phyloP scores from a whole-genome alignment of 2,888 invertebrate genomes.

The Latrodectus elegans region DNA sequence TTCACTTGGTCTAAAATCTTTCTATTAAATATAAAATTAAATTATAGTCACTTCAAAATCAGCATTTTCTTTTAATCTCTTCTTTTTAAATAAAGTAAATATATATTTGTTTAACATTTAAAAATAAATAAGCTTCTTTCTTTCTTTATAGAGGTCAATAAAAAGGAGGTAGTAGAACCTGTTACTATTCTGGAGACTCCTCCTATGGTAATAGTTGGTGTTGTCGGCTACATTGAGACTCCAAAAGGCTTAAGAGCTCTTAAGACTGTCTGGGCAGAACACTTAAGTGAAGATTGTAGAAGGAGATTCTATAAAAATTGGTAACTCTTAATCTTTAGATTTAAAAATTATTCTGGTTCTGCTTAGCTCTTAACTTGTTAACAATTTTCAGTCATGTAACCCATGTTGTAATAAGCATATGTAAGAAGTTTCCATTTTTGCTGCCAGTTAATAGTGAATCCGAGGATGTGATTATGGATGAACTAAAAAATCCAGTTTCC shows the following conservation, averaged over 20 bases:
- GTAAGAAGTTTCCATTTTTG: too few relatives aligned
- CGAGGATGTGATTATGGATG: too few relatives aligned
- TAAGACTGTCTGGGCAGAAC: slow-evolving; percentile 98
- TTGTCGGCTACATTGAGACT: slow-evolving; percentile 99
- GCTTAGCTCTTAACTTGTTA: background rate
- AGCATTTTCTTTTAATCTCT: too few relatives aligned
- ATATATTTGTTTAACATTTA: too few relatives aligned
- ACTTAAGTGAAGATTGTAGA: slow-evolving; percentile 98
- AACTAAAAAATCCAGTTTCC: too few relatives aligned
- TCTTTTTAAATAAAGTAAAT: too few relatives aligned
- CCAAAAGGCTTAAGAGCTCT: slow-evolving; percentile 96
- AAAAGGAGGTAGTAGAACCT: slow-evolving; percentile 99
- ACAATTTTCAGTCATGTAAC: background rate
- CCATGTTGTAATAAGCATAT: too few relatives aligned
- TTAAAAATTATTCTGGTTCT: background rate
- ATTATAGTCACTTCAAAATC: too few relatives aligned
- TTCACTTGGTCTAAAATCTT: too few relatives aligned
- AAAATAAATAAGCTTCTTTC: background rate
- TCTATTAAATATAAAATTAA: too few relatives aligned
- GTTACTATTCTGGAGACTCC: slow-evolving; percentile 99
- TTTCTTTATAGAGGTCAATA: slow-evolving; percentile 88
- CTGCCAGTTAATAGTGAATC: too few relatives aligned
- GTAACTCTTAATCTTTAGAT: slow-evolving; percentile 79
- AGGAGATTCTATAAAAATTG: slow-evolving; percentile 99
- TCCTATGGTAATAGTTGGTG: slow-evolving; percentile 97